A percentile compares a stretch with the other conserved stretches of the same genome.
Evolutionary conservation across 2,797 vertebrate species (phyloP).

Genomic region (Lophotriccus pileatus): DNA sequence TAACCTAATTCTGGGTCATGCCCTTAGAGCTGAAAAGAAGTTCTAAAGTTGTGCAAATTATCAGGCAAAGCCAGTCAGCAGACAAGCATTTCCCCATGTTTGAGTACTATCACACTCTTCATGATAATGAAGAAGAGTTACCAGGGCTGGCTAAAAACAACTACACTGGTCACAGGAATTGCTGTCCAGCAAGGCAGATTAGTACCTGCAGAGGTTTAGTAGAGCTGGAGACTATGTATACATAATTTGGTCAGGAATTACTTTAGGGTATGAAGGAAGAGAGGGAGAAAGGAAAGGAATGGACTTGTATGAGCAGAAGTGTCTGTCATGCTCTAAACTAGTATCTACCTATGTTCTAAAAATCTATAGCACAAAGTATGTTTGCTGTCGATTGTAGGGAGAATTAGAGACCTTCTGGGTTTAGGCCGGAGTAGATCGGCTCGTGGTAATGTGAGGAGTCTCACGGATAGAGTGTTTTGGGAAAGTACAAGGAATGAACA

Average conservation of each 20-base stretch:
- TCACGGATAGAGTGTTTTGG: too few species aligned
- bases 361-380: background rate
- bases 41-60: background rate
- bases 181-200: background rate
- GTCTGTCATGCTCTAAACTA: background rate
- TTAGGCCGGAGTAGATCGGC: too few species aligned
- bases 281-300: background rate
- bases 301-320: background rate
- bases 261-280: background rate
- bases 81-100: background rate
- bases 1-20: background rate
- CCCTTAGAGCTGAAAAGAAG: background rate
- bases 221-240: background rate
- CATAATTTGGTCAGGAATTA: background rate
- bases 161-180: background rate
- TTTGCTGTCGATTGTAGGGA: too few species aligned
- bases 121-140: background rate
- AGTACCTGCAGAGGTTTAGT: background rate
- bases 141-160: accelerated
- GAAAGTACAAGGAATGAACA: too few species aligned
- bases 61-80: background rate
- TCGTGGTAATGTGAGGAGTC: too few species aligned
- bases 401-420: too few species aligned
- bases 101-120: background rate
- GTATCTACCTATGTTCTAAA: background rate